These are phyloP conservation scores for Enhydra lutris DNA, from an alignment of 2,113 vertebrate species.

Conservation along the genomic window DNA sequence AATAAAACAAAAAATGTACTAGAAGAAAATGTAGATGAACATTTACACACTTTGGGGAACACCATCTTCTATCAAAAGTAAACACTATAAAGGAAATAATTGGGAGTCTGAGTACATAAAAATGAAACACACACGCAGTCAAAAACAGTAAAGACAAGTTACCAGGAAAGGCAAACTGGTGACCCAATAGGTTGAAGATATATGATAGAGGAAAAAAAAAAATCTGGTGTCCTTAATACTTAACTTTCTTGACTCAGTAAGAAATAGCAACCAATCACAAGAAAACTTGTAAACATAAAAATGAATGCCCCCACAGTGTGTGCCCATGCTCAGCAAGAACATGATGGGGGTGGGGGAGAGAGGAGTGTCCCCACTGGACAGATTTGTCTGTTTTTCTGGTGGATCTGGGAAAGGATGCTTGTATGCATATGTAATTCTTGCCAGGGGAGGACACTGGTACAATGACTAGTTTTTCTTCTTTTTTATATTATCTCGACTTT, in stretches of 20 bases:
- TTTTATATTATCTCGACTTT: neutral
- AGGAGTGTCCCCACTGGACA: neutral
- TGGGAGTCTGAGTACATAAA: neutral
- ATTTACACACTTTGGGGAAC: neutral
- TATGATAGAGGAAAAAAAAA: neutral
- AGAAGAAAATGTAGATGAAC: slow-evolving; percentile 17
- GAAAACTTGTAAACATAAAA: neutral
- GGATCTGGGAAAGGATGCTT: neutral
- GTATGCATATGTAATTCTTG: neutral
- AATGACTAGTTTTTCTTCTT: neutral
- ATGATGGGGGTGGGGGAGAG: neutral
- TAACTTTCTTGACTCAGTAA: neutral
- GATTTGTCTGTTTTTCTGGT: neutral
- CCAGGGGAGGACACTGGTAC: neutral
- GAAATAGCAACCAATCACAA: neutral
- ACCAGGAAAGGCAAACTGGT: neutral
- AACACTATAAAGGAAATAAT: neutral
- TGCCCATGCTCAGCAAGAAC: neutral
- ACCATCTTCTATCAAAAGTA: neutral
- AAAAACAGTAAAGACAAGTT: neutral
- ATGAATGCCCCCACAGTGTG: neutral
- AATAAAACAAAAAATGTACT: slow-evolving; percentile 14
- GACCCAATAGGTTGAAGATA: neutral
- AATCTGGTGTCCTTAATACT: neutral
- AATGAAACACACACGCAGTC: neutral